Evolutionary conservation across 1,140 invertebrate species (phyloP).

Genomic region (Hormaphis cornu): DNA sequence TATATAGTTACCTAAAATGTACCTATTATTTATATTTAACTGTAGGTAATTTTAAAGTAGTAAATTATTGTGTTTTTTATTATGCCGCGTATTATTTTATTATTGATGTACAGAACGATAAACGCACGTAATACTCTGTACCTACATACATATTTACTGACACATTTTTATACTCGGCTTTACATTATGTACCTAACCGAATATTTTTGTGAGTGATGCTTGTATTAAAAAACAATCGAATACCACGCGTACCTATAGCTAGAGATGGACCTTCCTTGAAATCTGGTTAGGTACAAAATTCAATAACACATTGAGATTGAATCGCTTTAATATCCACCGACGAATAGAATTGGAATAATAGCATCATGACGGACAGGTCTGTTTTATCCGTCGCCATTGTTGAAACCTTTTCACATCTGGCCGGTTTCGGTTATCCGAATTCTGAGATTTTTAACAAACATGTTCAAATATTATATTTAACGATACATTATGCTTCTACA

Average conservation of each 20-base stretch:
- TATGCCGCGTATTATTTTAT: too few species aligned
- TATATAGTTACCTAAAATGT: too few species aligned
- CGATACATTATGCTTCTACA: not conserved
- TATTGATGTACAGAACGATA: too few species aligned
- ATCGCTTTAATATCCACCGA: conserved; percentile 6
- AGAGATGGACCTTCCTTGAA: not conserved
- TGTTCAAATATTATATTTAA: not conserved
- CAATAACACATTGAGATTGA: not conserved
- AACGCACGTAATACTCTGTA: too few species aligned
- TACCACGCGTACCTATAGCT: not conserved
- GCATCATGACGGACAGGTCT: not conserved
- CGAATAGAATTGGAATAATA: conserved; percentile 6
- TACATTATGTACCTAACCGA: not conserved
- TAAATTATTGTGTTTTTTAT: too few species aligned
- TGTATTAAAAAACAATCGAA: conserved; percentile 8
- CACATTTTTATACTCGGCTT: not conserved
- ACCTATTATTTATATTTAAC: too few species aligned
- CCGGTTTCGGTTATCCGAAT: not conserved
- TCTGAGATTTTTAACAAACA: not conserved
- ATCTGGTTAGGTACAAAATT: not conserved
- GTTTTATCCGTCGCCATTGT: not conserved
- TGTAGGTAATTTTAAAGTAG: too few species aligned
- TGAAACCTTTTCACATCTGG: conserved; percentile 19
- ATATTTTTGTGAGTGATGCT: not conserved
- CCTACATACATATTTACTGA: too few species aligned